Percentiles rank a stretch among this genome's conserved stretches.
Evolutionary conservation across 53 echinoderm and acorn worm species (phyloP).

Genomic region (Holothuria leucospilota): DNA sequence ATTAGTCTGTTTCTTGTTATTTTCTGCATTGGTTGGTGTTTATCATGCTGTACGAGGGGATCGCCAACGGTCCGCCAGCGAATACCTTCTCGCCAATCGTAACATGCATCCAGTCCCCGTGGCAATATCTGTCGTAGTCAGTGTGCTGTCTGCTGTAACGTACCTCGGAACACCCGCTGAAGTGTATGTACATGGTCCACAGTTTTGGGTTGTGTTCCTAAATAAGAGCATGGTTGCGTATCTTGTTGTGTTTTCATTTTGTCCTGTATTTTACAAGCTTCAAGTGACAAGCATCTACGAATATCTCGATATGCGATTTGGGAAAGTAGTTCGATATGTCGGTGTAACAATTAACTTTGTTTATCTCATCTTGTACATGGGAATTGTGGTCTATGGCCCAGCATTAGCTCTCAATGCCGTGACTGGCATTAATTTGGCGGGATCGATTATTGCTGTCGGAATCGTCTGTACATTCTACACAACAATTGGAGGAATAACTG

Average conservation of each 20-base stretch:
- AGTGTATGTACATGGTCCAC: constrained; percentile 37
- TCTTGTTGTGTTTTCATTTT: constrained; percentile 19
- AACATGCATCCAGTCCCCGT: constrained; percentile 42
- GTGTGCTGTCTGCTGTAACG: constrained; percentile 42
- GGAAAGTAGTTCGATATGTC: no score
- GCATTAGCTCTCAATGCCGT: no score
- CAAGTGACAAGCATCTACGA: constrained; percentile 4
- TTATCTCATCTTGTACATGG: no score
- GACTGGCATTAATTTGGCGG: no score
- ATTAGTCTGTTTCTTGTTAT: not conserved
- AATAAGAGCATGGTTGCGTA: constrained; percentile 3
- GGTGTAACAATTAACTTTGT: no score
- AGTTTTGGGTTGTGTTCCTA: not conserved
- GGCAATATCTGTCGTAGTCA: constrained; percentile 25
- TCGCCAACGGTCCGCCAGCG: constrained; percentile 25
- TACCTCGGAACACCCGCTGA: constrained; percentile 38
- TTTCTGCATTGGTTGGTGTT: constrained; percentile 19
- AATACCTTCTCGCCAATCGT: constrained; percentile 47
- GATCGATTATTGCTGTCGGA: no score
- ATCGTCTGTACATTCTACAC: no score
- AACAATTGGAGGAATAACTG: no score
- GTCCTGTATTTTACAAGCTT: constrained; percentile 24
- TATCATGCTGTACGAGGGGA: constrained; percentile 26
- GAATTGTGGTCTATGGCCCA: no score
- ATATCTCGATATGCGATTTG: no score